Conservation (phyloP, 2,888 invertebrate species). For the Drosophila bunnanda region DNA sequence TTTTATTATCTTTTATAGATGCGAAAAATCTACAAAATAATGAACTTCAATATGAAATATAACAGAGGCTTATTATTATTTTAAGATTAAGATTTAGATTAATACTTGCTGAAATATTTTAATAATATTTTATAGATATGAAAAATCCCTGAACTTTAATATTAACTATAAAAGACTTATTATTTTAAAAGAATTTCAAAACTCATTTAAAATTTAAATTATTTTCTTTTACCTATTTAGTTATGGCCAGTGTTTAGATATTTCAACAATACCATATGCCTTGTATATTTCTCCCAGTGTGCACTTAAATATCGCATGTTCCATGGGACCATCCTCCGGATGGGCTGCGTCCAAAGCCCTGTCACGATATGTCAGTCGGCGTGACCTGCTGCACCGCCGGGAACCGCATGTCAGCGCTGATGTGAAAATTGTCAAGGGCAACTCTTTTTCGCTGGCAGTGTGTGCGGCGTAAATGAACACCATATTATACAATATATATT, state of each 20-base stretch:
- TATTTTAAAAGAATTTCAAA: not conserved
- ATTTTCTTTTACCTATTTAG: not conserved
- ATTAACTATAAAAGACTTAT: not conserved
- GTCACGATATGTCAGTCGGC: conserved; percentile 35
- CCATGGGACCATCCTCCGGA: conserved; percentile 6
- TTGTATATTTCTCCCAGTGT: conserved; percentile 1
- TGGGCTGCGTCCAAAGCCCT: conserved; percentile 14
- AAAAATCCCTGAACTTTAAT: not conserved
- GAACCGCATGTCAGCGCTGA: conserved; percentile 33
- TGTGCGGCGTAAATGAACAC: conserved; percentile 2
- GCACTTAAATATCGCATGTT: conserved; percentile 23
- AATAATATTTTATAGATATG: not conserved
- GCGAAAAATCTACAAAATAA: not conserved
- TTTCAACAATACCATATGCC: no score
- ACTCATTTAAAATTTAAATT: not conserved
- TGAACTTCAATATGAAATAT: not conserved
- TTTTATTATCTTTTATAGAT: not conserved
- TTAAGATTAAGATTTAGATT: no score
- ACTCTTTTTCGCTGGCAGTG: conserved; percentile 10
- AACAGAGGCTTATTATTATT: not conserved
- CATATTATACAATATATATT: conserved; percentile 13
- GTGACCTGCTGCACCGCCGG: conserved; percentile 34
- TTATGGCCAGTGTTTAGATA: fast-evolving
- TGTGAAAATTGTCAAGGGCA: conserved; percentile 36
- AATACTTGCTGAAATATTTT: not conserved